These are phyloP conservation scores for Pelagia noctiluca DNA, from an alignment of 30 jellyfish, hydroid and myxozoan genomes.

Conservation along the genomic window DNA sequence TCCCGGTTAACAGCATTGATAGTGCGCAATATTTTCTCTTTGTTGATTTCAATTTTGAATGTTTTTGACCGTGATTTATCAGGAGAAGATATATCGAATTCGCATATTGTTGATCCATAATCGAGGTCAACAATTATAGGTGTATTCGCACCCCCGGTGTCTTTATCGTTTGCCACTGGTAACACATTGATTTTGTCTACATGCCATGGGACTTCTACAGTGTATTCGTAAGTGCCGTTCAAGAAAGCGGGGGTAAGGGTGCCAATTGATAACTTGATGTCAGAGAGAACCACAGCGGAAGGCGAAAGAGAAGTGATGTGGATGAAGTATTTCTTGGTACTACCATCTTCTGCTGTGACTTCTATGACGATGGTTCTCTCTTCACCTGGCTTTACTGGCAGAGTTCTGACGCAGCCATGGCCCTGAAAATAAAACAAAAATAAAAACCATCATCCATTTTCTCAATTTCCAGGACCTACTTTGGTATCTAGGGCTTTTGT, in stretches of 20 bases:
- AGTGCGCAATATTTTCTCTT: constrained; percentile 15
- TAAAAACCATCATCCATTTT: neutral
- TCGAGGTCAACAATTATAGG: constrained; percentile 14
- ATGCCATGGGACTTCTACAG: constrained; percentile 66
- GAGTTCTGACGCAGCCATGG: constrained; percentile 50
- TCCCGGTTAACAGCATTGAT: neutral
- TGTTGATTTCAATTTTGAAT: constrained; percentile 10
- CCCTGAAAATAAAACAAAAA: constrained; percentile 56
- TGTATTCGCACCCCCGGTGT: constrained; percentile 44
- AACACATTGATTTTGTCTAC: constrained; percentile 20
- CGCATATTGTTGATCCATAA: constrained; percentile 46
- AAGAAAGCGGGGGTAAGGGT: constrained; percentile 53
- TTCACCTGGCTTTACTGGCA: constrained; percentile 75
- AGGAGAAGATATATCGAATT: constrained; percentile 63
- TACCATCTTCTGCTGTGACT: constrained; percentile 96
- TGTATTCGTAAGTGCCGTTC: constrained; percentile 39
- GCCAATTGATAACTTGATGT: constrained; percentile 50
- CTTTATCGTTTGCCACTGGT: constrained; percentile 70
- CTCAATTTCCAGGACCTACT: no score
- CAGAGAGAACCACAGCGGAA: constrained; percentile 64
- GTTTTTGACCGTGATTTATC: constrained; percentile 34
- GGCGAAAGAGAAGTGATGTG: constrained; percentile 70
- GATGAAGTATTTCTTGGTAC: constrained; percentile 62
- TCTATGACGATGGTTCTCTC: constrained; percentile 35
- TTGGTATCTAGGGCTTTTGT: no score